Evolutionary conservation across 2,113 vertebrate genomes (phyloP).

Genomic region (Brachypteracias leptosomus): DNA sequence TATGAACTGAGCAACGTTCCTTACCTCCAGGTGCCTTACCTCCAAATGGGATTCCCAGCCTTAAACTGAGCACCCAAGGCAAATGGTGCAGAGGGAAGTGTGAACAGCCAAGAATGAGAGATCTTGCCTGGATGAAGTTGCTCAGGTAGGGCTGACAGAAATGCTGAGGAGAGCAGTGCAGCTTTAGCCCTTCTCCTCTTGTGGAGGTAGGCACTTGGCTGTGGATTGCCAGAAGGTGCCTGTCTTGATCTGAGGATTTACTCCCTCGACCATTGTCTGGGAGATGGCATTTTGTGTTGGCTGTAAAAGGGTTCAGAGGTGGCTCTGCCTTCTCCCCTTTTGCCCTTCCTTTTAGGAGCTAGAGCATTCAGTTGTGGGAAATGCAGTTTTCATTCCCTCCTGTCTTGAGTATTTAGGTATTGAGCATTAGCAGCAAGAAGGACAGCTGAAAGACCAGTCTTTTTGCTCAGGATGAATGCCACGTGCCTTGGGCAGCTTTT

Average conservation of each 20-base stretch:
- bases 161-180: not conserved
- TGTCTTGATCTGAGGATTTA: not conserved
- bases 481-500: fast-evolving
- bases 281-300: not conserved
- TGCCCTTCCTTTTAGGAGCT: not conserved
- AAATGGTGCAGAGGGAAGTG: not conserved
- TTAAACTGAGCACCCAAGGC: not conserved
- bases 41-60: not conserved
- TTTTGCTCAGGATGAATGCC: not conserved
- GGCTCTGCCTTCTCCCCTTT: not conserved
- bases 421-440: not conserved
- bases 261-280: not conserved
- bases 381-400: not conserved
- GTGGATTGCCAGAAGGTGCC: not conserved
- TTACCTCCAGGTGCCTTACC: not conserved
- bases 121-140: not conserved
- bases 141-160: not conserved
- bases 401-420: not conserved
- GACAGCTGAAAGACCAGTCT: not conserved
- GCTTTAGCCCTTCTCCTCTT: not conserved
- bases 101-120: not conserved
- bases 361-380: not conserved
- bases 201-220: not conserved
- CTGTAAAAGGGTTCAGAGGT: not conserved
- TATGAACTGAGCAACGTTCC: not conserved